Percentiles rank a stretch among this genome's conserved stretches.
These are phyloP conservation scores for Alectura lathami DNA, from an alignment of 2,113 vertebrate genomes.

Conservation along the genomic window DNA sequence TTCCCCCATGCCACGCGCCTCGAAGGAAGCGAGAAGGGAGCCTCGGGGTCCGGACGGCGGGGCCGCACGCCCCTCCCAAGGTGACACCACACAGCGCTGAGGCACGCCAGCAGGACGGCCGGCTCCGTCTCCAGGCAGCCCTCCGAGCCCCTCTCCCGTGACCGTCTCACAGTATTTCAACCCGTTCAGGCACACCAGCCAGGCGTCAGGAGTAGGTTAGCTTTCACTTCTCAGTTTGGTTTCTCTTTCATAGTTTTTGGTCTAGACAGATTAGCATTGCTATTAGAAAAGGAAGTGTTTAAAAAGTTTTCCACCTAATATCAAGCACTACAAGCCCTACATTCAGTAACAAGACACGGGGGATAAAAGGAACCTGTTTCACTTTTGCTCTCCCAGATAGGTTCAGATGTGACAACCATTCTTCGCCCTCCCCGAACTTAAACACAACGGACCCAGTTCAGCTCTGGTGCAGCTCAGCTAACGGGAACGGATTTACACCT, in stretches of 20 bases:
- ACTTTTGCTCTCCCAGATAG: slow-evolving; percentile 66
- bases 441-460: slow-evolving; percentile 10
- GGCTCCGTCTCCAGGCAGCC: not conserved
- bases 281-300: slow-evolving; percentile 77
- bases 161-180: slow-evolving; percentile 40
- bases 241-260: slow-evolving; percentile 83
- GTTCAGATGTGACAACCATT: slow-evolving; percentile 33
- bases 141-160: slow-evolving; percentile 33
- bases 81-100: not conserved
- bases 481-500: not conserved
- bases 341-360: slow-evolving; percentile 81
- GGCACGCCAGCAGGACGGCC: not conserved
- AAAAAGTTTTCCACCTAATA: slow-evolving; percentile 73
- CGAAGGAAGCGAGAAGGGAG: not conserved
- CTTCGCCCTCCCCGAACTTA: slow-evolving; percentile 11
- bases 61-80: not conserved
- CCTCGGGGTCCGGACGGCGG: not conserved
- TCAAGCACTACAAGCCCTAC: slow-evolving; percentile 83
- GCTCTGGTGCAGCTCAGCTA: slow-evolving; percentile 42
- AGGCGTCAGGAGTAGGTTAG: slow-evolving; percentile 59
- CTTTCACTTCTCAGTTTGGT: slow-evolving; percentile 67
- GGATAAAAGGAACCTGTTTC: slow-evolving; percentile 63
- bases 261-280: slow-evolving; percentile 81
- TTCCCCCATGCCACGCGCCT: not conserved
- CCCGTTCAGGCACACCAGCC: slow-evolving; percentile 49